These are phyloP conservation scores for Stichopus chloronotus DNA, from an alignment of 35 echinoderm and acorn worm genomes.

Conservation along the genomic window DNA sequence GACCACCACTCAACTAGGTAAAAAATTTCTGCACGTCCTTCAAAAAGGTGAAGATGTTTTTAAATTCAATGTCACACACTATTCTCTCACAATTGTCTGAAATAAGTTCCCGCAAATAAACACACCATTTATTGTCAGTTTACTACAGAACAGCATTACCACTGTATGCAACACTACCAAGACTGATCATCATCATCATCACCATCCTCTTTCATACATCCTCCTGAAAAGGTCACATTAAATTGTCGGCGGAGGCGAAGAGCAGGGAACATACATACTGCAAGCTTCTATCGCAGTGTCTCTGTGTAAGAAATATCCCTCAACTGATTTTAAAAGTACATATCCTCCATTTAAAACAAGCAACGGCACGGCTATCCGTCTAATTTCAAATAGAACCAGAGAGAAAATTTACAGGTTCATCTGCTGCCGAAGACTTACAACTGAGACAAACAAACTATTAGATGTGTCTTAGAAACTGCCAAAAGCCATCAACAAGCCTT, in stretches of 20 bases:
- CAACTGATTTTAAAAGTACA: background rate
- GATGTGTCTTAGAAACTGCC: constrained; percentile 8
- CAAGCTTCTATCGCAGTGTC: background rate
- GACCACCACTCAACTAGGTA: too few relatives aligned
- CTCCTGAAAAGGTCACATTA: constrained; percentile 24
- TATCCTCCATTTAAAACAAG: background rate
- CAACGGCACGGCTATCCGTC: background rate
- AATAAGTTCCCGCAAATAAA: too few relatives aligned
- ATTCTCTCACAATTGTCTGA: too few relatives aligned
- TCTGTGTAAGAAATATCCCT: background rate
- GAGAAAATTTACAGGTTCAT: background rate
- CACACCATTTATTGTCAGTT: too few relatives aligned
- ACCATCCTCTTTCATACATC: background rate
- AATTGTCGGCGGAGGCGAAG: background rate
- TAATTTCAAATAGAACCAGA: background rate
- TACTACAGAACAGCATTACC: too few relatives aligned
- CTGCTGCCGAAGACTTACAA: background rate
- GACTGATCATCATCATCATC: background rate
- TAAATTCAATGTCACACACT: too few relatives aligned
- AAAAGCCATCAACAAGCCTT: constrained; percentile 40
- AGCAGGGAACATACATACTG: background rate
- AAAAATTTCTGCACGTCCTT: too few relatives aligned
- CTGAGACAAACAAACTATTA: background rate
- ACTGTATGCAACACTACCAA: background rate
- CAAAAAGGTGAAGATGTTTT: too few relatives aligned